Evolutionary conservation across 2,888 invertebrate genomes (phyloP).

Genomic region (Patella depressa): DNA sequence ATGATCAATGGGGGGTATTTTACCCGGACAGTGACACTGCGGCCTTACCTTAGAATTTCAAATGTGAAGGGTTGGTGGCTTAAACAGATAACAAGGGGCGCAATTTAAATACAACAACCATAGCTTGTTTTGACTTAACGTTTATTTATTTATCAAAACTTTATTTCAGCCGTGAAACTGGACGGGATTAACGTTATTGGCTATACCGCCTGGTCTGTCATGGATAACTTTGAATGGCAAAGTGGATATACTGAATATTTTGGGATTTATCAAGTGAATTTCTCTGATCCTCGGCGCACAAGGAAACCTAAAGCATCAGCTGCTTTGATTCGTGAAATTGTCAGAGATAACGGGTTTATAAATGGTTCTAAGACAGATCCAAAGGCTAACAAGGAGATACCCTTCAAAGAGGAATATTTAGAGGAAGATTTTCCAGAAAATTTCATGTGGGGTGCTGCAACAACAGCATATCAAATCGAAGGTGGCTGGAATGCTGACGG

Average conservation of each 20-base stretch:
- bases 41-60: too few species aligned
- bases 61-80: too few species aligned
- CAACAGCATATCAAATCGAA: slow-evolving; percentile 77
- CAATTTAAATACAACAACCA: too few species aligned
- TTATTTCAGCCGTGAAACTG: slow-evolving; percentile 44
- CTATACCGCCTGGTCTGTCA: slow-evolving; percentile 85
- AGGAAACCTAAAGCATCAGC: slow-evolving; percentile 79
- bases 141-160: not conserved
- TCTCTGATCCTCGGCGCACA: slow-evolving; percentile 78
- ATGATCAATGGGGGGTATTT: too few species aligned
- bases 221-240: slow-evolving; percentile 88
- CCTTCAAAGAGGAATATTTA: slow-evolving; percentile 23
- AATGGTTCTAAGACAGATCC: slow-evolving; percentile 32
- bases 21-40: too few species aligned
- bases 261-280: slow-evolving; percentile 82
- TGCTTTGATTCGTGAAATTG: slow-evolving; percentile 50
- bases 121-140: too few species aligned
- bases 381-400: not conserved
- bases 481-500: slow-evolving; percentile 77
- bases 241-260: slow-evolving; percentile 81
- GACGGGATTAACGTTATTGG: slow-evolving; percentile 72
- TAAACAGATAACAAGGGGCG: too few species aligned
- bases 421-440: slow-evolving; percentile 43
- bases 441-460: slow-evolving; percentile 64
- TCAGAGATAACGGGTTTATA: slow-evolving; percentile 52